Evolutionary conservation across 2,888 invertebrate species (phyloP), one percentile per base, ranked within the genome.

Genomic region (Shargacucullia verbasci): DNA sequence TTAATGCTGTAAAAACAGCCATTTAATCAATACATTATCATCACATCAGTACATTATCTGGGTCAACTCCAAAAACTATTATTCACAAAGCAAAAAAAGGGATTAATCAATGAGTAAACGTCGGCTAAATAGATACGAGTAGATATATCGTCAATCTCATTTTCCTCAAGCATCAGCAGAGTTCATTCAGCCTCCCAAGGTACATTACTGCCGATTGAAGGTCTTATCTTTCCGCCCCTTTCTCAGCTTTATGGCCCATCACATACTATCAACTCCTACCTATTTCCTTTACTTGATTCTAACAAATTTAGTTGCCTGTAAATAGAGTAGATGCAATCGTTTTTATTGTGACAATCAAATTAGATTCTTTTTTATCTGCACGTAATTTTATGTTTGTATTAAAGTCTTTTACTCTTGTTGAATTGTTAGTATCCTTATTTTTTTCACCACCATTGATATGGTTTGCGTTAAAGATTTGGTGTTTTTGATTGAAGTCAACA

Each of bases 161-260:
- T 67, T 70, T 67, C 67, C 67, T 53, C 52, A 58, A 44, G 41
- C 71, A 64, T 70, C 65, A 64, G 65, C 71, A 70, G 70, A 65
- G 53, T 70, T 70, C 58, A 67, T 64, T 52, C 52, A 53, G 52
- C 12, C 27, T 41, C 48, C 39, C 7, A 29, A 29, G 29, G 29
- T 39, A 41, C 41, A 39, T 63, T 50, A 70, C 46, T 38, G 48
- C 25, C 64, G 62, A 68, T 41, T 68, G 64, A 50, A 56, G 34
- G 48, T 35, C 53, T 70, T 67, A 67, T 67, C 67, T 66, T 10
- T 38, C 15, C 27, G 41, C 41, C 38, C 41, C 53, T 39, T 48
- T 40, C 70, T 64, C 67, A 46, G 38, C 53, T 70, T 67, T 67
- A 67, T 70, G 25, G 65, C 12, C 27, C 53, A 53, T 67, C 66